A percentile compares a stretch with the other conserved stretches of the same genome.
phyloP scores from a whole-genome alignment of 2,888 invertebrate species.

The Mechanitis messenoides region DNA sequence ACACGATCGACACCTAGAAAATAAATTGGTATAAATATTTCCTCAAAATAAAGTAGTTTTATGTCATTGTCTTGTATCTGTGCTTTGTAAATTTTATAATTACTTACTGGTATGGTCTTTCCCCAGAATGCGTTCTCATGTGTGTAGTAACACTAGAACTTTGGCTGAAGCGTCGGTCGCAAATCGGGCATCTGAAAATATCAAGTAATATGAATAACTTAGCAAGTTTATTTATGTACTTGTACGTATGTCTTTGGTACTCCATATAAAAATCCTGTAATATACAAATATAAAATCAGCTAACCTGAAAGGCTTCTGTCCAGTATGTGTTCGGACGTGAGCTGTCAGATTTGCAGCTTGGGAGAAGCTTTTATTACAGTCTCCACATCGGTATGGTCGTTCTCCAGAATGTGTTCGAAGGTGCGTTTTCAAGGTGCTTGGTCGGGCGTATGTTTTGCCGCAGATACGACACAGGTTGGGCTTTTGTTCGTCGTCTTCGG shows the following conservation, averaged over 20 bases:
- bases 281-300: neutral
- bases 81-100: neutral
- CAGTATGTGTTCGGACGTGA: constrained; percentile 96
- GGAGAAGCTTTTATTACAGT: constrained; percentile 97
- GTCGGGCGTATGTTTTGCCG: constrained; percentile 97
- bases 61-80: too few relatives aligned
- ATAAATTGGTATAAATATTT: constrained; percentile 5
- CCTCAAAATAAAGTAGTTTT: neutral
- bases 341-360: constrained; percentile 99
- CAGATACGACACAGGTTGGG: constrained; percentile 96
- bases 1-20: constrained; percentile 89
- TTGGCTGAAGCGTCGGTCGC: constrained; percentile 97
- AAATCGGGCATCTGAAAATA: constrained; percentile 89
- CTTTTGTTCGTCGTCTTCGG: constrained; percentile 83
- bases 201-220: neutral
- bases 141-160: constrained; percentile 97
- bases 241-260: neutral
- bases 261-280: neutral
- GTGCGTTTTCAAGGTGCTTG: constrained; percentile 98
- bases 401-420: constrained; percentile 97
- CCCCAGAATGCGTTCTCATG: constrained; percentile 99
- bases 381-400: constrained; percentile 91
- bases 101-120: constrained; percentile 89
- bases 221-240: neutral
- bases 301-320: constrained; percentile 95